Percentiles rank a stretch among this genome's conserved stretches.
These are phyloP conservation scores for Spizaetus ornatus DNA, from an alignment of 2,113 vertebrate species.

Conservation along the genomic window DNA sequence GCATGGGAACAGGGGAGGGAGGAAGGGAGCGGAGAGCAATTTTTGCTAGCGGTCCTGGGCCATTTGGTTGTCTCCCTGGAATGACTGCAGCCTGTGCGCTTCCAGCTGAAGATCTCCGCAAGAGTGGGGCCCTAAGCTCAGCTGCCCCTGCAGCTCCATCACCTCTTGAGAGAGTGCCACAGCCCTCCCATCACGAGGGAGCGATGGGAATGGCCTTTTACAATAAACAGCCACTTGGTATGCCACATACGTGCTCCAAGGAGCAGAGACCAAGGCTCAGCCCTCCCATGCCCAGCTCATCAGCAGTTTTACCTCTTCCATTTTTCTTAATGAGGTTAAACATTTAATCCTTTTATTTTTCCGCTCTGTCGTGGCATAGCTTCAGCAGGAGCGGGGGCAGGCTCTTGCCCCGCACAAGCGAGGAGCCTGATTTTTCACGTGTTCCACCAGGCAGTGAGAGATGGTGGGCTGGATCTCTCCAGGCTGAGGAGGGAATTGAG, in stretches of 20 bases:
- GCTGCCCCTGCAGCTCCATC: background rate
- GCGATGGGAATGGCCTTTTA: background rate
- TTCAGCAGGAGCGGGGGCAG: background rate
- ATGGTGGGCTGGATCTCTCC: background rate
- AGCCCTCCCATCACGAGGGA: background rate
- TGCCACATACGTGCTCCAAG: background rate
- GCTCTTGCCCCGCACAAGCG: background rate
- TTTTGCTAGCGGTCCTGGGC: background rate
- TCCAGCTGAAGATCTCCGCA: background rate
- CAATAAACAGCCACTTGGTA: background rate
- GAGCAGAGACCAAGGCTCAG: background rate
- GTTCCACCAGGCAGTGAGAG: background rate
- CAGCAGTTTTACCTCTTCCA: background rate
- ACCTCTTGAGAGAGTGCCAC: background rate
- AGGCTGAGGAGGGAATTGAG: background rate
- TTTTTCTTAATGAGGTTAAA: background rate
- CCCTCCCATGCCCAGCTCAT: background rate
- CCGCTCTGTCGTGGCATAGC: background rate
- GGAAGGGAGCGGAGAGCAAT: background rate
- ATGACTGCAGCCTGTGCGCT: background rate
- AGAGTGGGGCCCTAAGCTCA: background rate
- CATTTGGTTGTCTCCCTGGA: background rate
- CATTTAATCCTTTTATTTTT: background rate
- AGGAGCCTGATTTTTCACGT: background rate
- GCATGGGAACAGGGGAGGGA: rapidly evolving